Base-by-base conservation (phyloP, 1,140 invertebrate genomes). In the Drosophila hydei region DNA sequence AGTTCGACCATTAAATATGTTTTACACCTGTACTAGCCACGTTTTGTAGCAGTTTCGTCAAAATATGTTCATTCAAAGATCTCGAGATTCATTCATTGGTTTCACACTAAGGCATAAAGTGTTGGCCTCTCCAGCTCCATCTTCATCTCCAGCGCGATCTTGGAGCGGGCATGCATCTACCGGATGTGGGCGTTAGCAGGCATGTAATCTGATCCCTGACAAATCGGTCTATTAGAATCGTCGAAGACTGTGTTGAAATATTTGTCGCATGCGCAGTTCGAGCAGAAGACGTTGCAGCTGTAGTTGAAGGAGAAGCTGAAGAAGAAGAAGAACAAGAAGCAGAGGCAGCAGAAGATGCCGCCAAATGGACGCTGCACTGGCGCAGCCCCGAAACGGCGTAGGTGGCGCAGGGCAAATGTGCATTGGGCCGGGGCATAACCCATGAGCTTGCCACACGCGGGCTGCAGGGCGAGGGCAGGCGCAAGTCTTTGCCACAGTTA, bases 151-250 rank as follows among this genome's bases (percentile, higher is more conserved):
- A 19, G 33, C 58, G 50, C 30, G 63, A 51, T 30, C 14, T 38
- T 19, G 36, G 9, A 42, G 48, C 33, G 48, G 65, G 62, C 81
- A 74, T 48, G 68, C 51, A 36, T 47, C 16, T 27, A 88, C 88
- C 88, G 88, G 88, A 90, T 90, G 88, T 90, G 88, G 88, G 88
- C 88, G 88, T 90, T 85, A 79, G 79, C 84, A 70, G 80, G 79
- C 84, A 88, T 90, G 88, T 90, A 90, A 90, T 90, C 88, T 90
- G 88, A 90, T 90, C 83, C 88, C 88, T 90, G 88, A 90, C 88
- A 90, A 90, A 90, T 90, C 88, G 88, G 88, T 88, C 88, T 90
- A 90, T 90, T 90, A 90, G 88, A 90, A 90, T 84, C 77, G 88
- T 68, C 75, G 79, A 80, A 70, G 73, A 68, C 77, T 73, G 76